A percentile compares a stretch with the other conserved stretches of the same genome.
phyloP scores from a whole-genome alignment of 2,113 vertebrate species.

The Sinocyclocheilus maitianheensis region DNA sequence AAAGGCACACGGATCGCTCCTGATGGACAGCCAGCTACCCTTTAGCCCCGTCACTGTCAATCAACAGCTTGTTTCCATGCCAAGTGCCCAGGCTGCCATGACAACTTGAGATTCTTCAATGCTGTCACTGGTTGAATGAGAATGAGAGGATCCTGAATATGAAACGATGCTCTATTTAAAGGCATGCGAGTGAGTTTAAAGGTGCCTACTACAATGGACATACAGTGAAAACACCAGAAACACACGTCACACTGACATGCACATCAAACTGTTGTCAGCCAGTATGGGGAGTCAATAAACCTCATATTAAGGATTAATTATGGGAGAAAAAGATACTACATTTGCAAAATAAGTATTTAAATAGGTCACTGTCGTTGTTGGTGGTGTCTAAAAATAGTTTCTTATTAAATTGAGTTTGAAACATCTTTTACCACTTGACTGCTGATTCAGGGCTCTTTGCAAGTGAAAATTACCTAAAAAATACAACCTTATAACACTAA shows the following conservation, averaged over 20 bases:
- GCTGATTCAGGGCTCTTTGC: no score
- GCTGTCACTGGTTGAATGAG: slow-evolving; percentile 46
- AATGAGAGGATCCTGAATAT: slow-evolving; percentile 32
- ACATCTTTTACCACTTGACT: no score
- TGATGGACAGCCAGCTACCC: slow-evolving; percentile 53
- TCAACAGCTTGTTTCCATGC: slow-evolving; percentile 54
- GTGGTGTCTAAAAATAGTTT: not conserved
- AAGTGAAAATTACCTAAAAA: no score
- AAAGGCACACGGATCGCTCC: slow-evolving; percentile 30
- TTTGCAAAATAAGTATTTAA: not conserved
- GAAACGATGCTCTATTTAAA: not conserved
- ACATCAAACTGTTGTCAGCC: not conserved
- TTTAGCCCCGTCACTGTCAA: slow-evolving; percentile 59
- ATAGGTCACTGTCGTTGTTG: not conserved
- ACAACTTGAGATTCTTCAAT: slow-evolving; percentile 49
- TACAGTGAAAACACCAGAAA: not conserved
- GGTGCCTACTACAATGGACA: not conserved
- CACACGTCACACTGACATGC: not conserved
- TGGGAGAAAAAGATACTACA: not conserved
- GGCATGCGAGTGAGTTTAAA: not conserved
- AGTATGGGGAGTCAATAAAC: not conserved
- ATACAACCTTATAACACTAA: not conserved
- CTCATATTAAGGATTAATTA: not conserved
- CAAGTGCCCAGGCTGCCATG: slow-evolving; percentile 60
- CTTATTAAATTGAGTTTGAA: not conserved